Base-by-base conservation (phyloP, 2,797 vertebrate genomes). In the Malacoraja senta region DNA sequence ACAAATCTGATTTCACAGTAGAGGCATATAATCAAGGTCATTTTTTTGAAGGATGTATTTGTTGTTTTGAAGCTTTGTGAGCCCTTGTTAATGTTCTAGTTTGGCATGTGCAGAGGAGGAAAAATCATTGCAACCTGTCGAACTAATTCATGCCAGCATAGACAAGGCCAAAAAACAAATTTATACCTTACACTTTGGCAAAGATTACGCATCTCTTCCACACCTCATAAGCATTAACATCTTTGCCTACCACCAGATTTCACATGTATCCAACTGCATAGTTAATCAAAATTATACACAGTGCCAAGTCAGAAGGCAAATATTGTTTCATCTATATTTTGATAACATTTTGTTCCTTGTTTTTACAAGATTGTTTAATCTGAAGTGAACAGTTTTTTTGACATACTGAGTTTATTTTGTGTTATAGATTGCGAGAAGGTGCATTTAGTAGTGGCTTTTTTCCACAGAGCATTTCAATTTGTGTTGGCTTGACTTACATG, bases 131-230 rank as follows among this genome's bases (percentile, higher is more conserved):
- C 84, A 35, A 88, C 63, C 63, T 68, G 13, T 68, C 61, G 3
- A 65, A 7, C 15, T 63, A 88, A 35, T 65, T 65, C 7, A 19
- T 68, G 84, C 63, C 84, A 88, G 21, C 32, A 19, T 35, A 32
- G n/a, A 88, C n/a, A 88, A 19, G n/a, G 84, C 63, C 63, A 88
- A 65, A 88, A 65, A 88, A 65, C 61, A 88, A 21, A 88, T 35
- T 68, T 65, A 68, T 88, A 88, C 8, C 84, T 68, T 68, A 17
- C 61, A 68, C n/a, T 8, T 68, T 88, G 84, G 63, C 84, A 10
- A 63, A 65, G 29, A 88, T 88, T 65, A 68, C n/a, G 35, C n/a
- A 21, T 35, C 32, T 65, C 63, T 88, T 63, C n/a, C 84, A 68
- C n/a, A 88, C 29, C n/a, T 88, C 71, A 65, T 19, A 32, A 19